Evolutionary conservation across 2,113 vertebrate genomes (phyloP).

Genomic region (Perognathus longimembris): DNA sequence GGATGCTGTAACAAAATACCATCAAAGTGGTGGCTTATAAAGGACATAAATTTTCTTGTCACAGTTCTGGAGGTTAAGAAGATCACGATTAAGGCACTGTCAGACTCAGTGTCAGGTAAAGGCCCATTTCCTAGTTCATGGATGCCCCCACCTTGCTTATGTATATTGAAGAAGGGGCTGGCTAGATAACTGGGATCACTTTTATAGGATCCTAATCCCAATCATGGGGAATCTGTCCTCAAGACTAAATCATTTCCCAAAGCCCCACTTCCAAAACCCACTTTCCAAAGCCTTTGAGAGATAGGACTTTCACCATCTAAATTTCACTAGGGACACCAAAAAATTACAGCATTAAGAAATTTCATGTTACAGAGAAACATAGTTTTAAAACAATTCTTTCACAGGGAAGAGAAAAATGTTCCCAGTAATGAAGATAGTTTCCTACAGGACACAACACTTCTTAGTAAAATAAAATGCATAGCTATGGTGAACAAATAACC

Average conservation of each 20-base stretch:
- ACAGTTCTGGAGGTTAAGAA: neutral
- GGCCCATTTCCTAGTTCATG: neutral
- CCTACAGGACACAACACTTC: neutral
- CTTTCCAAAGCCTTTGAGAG: neutral
- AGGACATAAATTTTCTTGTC: neutral
- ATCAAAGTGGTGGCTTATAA: neutral
- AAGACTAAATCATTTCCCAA: neutral
- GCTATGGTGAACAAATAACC: neutral
- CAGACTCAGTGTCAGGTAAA: neutral
- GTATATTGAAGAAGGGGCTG: neutral
- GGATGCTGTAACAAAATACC: neutral
- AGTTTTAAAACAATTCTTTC: constrained; percentile 32
- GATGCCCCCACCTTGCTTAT: neutral
- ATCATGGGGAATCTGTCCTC: neutral
- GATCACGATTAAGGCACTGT: neutral
- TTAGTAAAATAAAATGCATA: constrained; percentile 19
- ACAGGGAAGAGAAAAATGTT: neutral
- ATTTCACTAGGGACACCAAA: neutral
- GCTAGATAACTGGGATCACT: neutral
- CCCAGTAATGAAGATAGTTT: neutral
- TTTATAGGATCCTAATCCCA: neutral
- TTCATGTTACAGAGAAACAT: neutral
- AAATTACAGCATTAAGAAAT: neutral
- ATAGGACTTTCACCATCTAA: neutral
- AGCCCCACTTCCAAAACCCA: neutral